Evolutionary conservation across 2,888 invertebrate genomes (phyloP).

Genomic region (Fabriciana adippe): DNA sequence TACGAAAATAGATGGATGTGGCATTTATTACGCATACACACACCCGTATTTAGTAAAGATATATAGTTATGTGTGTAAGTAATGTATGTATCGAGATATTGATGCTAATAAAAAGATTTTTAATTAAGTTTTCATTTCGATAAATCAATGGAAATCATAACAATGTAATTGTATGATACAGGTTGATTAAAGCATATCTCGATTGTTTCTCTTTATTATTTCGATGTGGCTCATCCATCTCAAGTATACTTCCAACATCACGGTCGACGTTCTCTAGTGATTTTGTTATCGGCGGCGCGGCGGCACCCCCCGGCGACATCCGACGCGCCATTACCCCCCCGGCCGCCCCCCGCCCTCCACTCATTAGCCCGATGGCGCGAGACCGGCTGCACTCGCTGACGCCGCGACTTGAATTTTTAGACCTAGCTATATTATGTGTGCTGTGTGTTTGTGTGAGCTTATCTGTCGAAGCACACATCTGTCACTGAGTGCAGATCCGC

Average conservation of each 20-base stretch:
- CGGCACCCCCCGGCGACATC: slow-evolving; percentile 77
- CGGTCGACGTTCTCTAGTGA: slow-evolving; percentile 71
- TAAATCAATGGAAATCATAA: neutral
- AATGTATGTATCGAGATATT: too few species aligned
- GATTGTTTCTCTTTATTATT: neutral
- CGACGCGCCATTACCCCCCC: slow-evolving; percentile 73
- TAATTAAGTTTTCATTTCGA: neutral
- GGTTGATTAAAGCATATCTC: neutral
- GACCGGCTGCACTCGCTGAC: slow-evolving; percentile 64
- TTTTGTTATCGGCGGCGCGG: slow-evolving; percentile 78
- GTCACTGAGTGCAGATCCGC: slow-evolving; percentile 22
- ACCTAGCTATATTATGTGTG: slow-evolving; percentile 40
- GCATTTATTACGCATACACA: slow-evolving; percentile 41
- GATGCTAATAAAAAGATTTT: too few species aligned
- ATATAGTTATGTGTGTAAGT: too few species aligned
- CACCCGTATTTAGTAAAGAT: too few species aligned
- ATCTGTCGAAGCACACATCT: slow-evolving; percentile 23
- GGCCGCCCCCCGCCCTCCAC: slow-evolving; percentile 50
- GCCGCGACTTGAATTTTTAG: slow-evolving; percentile 71
- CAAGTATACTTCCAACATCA: slow-evolving; percentile 43
- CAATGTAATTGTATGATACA: neutral
- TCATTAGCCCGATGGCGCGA: slow-evolving; percentile 71
- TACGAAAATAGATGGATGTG: slow-evolving; percentile 51
- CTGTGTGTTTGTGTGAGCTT: slow-evolving; percentile 1
- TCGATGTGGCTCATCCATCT: slow-evolving; percentile 42